These are phyloP conservation scores for Mirza zaza DNA, from an alignment of 2,113 vertebrate species.

Conservation along the genomic window DNA sequence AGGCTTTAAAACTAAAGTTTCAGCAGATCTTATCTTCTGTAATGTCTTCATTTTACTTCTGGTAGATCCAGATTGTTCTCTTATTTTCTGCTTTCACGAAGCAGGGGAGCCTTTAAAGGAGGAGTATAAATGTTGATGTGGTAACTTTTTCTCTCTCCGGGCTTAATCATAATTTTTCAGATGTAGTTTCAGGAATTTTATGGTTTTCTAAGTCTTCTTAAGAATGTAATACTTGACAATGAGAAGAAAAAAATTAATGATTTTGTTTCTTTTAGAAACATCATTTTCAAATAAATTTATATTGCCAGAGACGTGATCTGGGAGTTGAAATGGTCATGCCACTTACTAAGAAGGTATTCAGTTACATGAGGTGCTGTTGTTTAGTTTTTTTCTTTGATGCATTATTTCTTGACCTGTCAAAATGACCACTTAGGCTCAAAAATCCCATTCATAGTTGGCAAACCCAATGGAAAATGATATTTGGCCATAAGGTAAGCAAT, in stretches of 20 bases:
- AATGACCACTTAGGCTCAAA: neutral
- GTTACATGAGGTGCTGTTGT: neutral
- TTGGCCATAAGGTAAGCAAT: neutral
- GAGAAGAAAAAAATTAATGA: neutral
- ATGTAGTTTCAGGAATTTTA: neutral
- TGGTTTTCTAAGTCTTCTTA: neutral
- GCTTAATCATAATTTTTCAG: neutral
- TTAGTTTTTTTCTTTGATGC: neutral
- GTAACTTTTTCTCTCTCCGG: neutral
- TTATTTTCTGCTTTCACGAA: neutral
- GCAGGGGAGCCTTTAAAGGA: neutral
- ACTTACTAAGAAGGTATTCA: neutral
- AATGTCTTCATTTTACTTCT: neutral
- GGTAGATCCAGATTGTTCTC: neutral
- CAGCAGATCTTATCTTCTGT: neutral
- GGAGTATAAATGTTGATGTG: neutral
- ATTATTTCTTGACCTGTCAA: neutral
- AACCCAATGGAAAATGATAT: neutral
- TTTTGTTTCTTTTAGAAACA: conserved; percentile 47
- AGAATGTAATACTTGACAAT: neutral
- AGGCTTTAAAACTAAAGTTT: neutral
- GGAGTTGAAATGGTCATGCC: neutral
- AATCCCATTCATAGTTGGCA: neutral
- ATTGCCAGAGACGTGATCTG: neutral
- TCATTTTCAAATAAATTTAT: conserved; percentile 28